Evolutionary conservation across 2,113 vertebrate species (phyloP), one percentile per base, ranked within the genome.

Genomic region (Elgaria multicarinata): DNA sequence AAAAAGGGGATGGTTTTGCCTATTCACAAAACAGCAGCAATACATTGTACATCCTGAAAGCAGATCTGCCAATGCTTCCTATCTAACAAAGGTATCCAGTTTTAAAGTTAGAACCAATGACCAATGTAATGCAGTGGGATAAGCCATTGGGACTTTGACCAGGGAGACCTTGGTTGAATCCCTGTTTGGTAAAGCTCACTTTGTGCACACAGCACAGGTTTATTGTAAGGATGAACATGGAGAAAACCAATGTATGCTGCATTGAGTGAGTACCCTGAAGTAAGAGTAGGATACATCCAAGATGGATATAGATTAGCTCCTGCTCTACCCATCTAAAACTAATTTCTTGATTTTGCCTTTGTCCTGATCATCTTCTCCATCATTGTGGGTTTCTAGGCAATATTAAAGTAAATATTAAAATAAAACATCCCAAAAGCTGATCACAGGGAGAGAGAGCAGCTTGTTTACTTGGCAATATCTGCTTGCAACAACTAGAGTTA

Each of bases 1-100:
- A 22, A 84, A 69, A 94, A 33, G 83, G 71, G 26, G 16, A 31
- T 79, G 79, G 69, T 62, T 89, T 1, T 80, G 81, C 9, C 16
- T 39, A 75, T 87, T 87, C 86, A 50, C 31, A 77, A 77, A 42
- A 4, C n/a, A 71, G 55, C 26, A 76, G 2, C 16, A n/a, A n/a
- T n/a, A n/a, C n/a, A n/a, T n/a, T n/a, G n/a, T n/a, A 20, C 69
- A 75, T 46, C 71, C 72, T 67, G 42, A 76, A 76, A 66, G 31
- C 31, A 64, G 44, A 64, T 8, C 33, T 58, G 24, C 28, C 3
- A 28, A 62, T 24, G 42, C 10, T 42, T 8, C n/a, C 36, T 69
- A 69, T 33, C 58, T 66, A 66, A 53, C 55, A 79, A 13, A 79
- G 6, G 39, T 8, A 50, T 4, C 28, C 42, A 55, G 8, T 80